Conservation (phyloP, 2,113 vertebrate species). For the Caloenas nicobarica region DNA sequence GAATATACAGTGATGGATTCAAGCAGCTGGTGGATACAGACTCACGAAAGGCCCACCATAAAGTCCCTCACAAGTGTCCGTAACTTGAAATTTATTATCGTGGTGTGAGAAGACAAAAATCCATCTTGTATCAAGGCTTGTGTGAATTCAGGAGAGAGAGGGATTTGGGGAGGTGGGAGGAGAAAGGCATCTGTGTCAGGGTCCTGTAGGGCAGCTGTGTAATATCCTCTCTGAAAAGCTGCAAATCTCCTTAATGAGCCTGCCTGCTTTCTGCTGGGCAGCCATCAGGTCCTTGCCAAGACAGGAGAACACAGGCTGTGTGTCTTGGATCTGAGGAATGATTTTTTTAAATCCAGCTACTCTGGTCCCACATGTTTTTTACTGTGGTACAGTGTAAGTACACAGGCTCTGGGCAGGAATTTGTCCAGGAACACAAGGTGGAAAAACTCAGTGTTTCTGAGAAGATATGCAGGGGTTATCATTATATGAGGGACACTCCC, state of each 20-base stretch:
- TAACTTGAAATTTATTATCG: not conserved
- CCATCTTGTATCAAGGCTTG: not conserved
- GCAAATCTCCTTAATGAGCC: not conserved
- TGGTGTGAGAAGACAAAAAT: not conserved
- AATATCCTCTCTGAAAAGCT: not conserved
- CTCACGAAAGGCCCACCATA: not conserved
- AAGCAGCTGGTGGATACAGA: not conserved
- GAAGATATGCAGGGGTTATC: slow-evolving; percentile 46
- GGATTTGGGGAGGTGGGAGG: not conserved
- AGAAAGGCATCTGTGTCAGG: not conserved
- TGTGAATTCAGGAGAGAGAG: not conserved
- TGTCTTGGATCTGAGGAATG: not conserved
- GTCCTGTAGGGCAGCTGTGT: not conserved
- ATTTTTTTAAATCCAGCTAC: not conserved
- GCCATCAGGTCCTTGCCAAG: not conserved
- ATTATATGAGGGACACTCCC: slow-evolving; percentile 15
- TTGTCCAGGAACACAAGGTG: slow-evolving; percentile 39
- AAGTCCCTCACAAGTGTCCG: not conserved
- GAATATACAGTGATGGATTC: not conserved
- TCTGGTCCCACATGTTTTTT: not conserved
- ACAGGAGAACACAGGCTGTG: not conserved
- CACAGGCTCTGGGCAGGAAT: not conserved
- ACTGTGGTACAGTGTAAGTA: not conserved
- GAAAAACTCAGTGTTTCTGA: slow-evolving; percentile 23
- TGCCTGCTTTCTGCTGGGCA: not conserved